Evolutionary conservation across 53 echinoderm and acorn worm genomes (phyloP), one percentile per base, ranked within the genome.

Genomic region (Temnopleurus reevesii): DNA sequence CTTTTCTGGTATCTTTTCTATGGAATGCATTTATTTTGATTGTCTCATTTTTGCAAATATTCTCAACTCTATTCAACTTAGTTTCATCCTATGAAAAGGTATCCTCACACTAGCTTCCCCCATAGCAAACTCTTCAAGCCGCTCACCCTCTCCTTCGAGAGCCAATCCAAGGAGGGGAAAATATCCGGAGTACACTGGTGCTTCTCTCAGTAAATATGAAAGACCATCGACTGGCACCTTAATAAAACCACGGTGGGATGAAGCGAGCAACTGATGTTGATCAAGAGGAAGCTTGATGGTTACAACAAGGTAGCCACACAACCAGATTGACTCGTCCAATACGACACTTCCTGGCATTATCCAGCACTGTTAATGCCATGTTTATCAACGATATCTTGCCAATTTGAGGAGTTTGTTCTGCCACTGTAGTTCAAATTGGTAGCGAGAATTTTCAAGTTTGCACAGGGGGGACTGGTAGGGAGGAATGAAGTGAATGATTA

Each of bases 381-480:
- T 79, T 79, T 79, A 79, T 79, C 79, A 47, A 79, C 49, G 79
- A 49, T 79, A 47, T 47, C 26, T 46, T 41, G 10, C 10, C 46
- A 79, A 79, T 79, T 79, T 79, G 36, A 49, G 26, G 79, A 46
- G 79, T 79, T 79, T 79, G 79, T 41, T 79, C 79, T 79, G 46
- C 28, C 49, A 41, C 49, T 30, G 8, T 28, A 28, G 49, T 47
- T 79, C 79, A 79, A 79, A 79, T 79, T 79, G 79, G 79, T 26
- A 47, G 79, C 27, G 19, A n/a, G 79, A 18, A 49, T 29, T 8
- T 26, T 49, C 1, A 17, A 49, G 46, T 79, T 79, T 79, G 46
- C 30, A 49, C 26, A 79, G 47, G 23, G 4, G 46, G 49, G 47
- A 46, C 28, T 41, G 43, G n/a, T 21, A 7, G 41, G 71, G 49